Evolutionary conservation across 2,888 invertebrate species (phyloP), one percentile per base, ranked within the genome.

Genomic region (Dasysyrphus albostriatus): DNA sequence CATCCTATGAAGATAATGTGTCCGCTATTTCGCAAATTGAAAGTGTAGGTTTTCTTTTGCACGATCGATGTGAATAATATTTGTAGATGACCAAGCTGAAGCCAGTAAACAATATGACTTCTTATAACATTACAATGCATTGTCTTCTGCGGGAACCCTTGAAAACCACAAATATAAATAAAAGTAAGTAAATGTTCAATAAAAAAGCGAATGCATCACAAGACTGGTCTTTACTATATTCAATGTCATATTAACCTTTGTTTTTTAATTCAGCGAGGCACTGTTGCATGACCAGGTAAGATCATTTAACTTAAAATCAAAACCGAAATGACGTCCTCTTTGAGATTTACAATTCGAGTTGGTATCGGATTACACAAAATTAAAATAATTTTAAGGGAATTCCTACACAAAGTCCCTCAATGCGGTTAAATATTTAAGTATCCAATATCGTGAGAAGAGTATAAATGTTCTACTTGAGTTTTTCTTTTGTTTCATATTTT

Each of bases 391-490:
- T 39, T 44, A 34, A 9, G 56, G 24, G 44, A n/a, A 37, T 19
- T 34, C 9, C 8, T 37, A n/a, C 10, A 37, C 19, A 49, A 58
- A 58, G 58, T 10, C 37, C 10, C 10, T 37, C 19, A 37, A 24
- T 24, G 2, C 37, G 37, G 32, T 59, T 59, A 5, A 29, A 54
- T 54, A 7, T 59, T 2, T 16, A 0, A 19, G 73, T 65, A 42
- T 72, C 80, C n/a, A 58, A 81, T 84, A 42, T 76, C 84, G 76
- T 84, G 84, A 59, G 80, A 84, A 84, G 32, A 32, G 3, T 54
- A 14, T 3, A n/a, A 67, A 19, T 39, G 63, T 69, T 70, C 69
- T 44, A 24, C 34, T 34, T 42, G 5, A 7, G 12, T 54, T 24
- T 10, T 16, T 70, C 19, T 74, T 74, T 37, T 51, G 54, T 69